Evolutionary conservation across 2,888 invertebrate species (phyloP).

Genomic region (Stramonita haemastoma): DNA sequence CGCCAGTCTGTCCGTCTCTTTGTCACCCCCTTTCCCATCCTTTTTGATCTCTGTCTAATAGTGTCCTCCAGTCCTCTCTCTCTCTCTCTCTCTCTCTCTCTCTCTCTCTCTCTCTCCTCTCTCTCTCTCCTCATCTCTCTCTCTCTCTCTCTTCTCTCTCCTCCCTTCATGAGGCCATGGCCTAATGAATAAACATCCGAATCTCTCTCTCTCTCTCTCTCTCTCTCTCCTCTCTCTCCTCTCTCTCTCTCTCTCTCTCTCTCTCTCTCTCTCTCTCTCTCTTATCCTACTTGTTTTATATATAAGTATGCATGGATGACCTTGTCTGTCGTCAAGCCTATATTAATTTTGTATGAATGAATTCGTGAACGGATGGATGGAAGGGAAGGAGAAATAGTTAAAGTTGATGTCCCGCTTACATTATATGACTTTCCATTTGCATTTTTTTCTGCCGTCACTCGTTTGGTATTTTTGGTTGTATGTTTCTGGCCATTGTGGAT

Average conservation of each 20-base stretch:
- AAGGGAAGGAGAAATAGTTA: too few relatives aligned
- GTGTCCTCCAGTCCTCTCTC: not conserved
- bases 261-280: not conserved
- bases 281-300: not conserved
- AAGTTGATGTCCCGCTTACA: not conserved
- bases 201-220: not conserved
- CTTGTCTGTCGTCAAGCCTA: too few relatives aligned
- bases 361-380: too few relatives aligned
- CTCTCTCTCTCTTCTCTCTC: not conserved
- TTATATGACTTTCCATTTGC: not conserved
- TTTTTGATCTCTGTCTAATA: too few relatives aligned
- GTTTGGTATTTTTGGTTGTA: too few relatives aligned
- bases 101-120: not conserved
- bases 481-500: too few relatives aligned
- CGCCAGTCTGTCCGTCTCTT: too few relatives aligned
- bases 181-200: too few relatives aligned
- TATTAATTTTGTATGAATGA: too few relatives aligned
- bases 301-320: too few relatives aligned
- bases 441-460: not conserved
- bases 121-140: constrained; percentile 19
- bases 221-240: not conserved
- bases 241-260: not conserved
- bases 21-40: too few relatives aligned
- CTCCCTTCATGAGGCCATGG: not conserved
- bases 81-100: not conserved